Percentiles rank a stretch among this genome's conserved stretches.
phyloP scores from a whole-genome alignment of 2,113 vertebrate genomes.

The Sphyrna mokarran region DNA sequence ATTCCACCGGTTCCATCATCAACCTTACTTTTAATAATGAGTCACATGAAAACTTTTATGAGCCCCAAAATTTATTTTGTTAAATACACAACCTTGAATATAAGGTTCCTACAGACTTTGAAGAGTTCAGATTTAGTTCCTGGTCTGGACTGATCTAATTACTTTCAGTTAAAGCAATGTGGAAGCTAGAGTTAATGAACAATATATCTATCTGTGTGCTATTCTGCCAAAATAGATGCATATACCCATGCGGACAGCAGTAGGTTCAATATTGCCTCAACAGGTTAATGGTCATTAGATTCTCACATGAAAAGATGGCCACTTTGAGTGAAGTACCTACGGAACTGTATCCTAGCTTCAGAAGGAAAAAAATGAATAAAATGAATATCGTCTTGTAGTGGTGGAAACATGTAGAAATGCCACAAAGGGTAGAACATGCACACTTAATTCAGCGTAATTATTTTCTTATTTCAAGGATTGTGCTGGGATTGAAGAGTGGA shows the following conservation, averaged over 20 bases:
- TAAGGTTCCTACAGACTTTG: background rate
- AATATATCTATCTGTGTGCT: background rate
- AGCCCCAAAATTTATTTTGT: background rate
- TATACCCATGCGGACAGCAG: background rate
- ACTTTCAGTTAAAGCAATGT: background rate
- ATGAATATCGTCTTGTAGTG: background rate
- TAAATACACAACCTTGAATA: background rate
- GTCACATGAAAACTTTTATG: background rate
- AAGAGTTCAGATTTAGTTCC: background rate
- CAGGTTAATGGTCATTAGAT: background rate
- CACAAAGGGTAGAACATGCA: background rate
- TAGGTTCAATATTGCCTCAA: background rate
- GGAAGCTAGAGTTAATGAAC: background rate
- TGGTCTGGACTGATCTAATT: background rate
- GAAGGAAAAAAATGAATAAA: background rate
- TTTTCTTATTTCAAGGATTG: background rate
- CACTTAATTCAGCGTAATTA: background rate
- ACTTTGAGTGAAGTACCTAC: background rate
- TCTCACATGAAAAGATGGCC: background rate
- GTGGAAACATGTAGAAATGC: background rate
- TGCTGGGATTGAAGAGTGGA: background rate
- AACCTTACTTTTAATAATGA: background rate
- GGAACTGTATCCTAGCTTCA: background rate
- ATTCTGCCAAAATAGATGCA: background rate
- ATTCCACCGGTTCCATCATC: too few species aligned